Evolutionary conservation across 53 echinoderm and acorn worm genomes (phyloP), one percentile per base, ranked within the genome.

Genomic region (Glandiceps talaboti): DNA sequence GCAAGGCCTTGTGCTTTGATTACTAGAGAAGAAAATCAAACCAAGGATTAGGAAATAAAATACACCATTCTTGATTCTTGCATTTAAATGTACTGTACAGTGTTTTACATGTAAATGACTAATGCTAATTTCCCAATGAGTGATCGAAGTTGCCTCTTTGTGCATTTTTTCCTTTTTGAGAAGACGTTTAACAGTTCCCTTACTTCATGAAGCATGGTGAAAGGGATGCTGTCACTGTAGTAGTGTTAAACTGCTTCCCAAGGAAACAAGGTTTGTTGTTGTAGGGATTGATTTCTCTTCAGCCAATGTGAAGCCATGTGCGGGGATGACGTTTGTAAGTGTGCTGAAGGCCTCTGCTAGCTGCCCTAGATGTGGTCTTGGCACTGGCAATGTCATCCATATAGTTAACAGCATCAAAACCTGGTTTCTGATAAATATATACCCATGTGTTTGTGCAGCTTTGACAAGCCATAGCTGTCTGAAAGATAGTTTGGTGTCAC

Each of bases 1-100:
- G 91, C 89, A 31, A 97, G 81, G 32, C 87, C 89, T 26, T 91
- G 89, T 30, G 97, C 97, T 82, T 87, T 93, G 79, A 97, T 94
- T 1, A 97, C 97, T 97, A 86, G 73, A 75, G n/a, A 27, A 31
- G 74, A 89, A 74, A 81, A 80, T 76, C 32, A 64, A 80, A 29
- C 29, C n/a, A n/a, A n/a, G n/a, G n/a, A n/a, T n/a, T n/a, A n/a
- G n/a, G n/a, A n/a, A n/a, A n/a, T n/a, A n/a, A n/a, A n/a, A n/a
- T n/a, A n/a, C n/a, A n/a, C n/a, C n/a, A n/a, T n/a, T n/a, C n/a
- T n/a, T n/a, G n/a, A n/a, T n/a, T n/a, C n/a, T n/a, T n/a, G n/a
- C n/a, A n/a, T n/a, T n/a, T n/a, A n/a, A n/a, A n/a, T n/a, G n/a
- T n/a, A n/a, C n/a, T n/a, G n/a, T n/a, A n/a, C n/a, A n/a, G n/a